Evolutionary conservation across 2,888 invertebrate genomes (phyloP), one percentile per base, ranked within the genome.

Genomic region (Cataglyphis cursor): DNA sequence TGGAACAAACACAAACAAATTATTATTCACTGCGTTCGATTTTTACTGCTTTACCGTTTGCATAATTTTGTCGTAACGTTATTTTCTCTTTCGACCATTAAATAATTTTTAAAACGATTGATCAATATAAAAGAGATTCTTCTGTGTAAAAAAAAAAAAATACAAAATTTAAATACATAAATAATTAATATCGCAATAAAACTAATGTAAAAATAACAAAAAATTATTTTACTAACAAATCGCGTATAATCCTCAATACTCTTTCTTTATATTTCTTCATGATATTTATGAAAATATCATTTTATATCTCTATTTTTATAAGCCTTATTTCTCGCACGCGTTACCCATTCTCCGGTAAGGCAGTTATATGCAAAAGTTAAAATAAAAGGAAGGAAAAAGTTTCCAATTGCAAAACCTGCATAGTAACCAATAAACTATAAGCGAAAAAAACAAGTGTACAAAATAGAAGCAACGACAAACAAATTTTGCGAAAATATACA

Each of bases 1-100:
- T 84, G 82, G 5, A 87, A 86, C 72, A 72, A 28, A 83, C 3
- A 44, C 6, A 59, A 51, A 81, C 41, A 35, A 44, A 44, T 76
- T 70, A 57, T 57, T 68, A 78, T 44, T 57, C 31, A 31, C 21
- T 4, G 51, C 8, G 24, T 59, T 18, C 5, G 1, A 28, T 61
- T 70, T 41, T n/a, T 57, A 12, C 2, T 35, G 31, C 31, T 6
- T 74, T 44, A 44, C 44, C 44, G 31, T 21, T 15, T 44, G 15
- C 35, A 73, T 59, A 59, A 28, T 41, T 59, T 61, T 59, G 9
- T 44, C 3, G 21, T 31, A 31, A 15, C 1, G 12, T 48, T 51
- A 24, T 61, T 35, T 57, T 59, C n/a, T 48, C 15, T 2, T 12
- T n/a, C 28, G 0, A 28, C 9, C 8, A 41, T 15, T n/a, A 44